These are phyloP conservation scores for Drosophila ustulata DNA, from an alignment of 2,888 invertebrate species.

Conservation along the genomic window DNA sequence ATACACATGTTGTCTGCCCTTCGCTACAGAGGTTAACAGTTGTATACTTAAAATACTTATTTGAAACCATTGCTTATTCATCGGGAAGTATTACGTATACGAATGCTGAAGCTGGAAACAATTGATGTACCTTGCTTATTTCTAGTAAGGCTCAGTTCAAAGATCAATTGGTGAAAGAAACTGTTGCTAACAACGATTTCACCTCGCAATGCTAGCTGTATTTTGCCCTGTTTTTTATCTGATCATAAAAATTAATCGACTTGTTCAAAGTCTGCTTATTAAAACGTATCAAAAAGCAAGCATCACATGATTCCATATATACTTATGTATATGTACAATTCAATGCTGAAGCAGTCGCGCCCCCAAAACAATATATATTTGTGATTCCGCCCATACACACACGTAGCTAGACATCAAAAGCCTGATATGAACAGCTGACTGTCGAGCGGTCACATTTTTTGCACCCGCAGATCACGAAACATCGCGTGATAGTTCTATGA, in stretches of 20 bases:
- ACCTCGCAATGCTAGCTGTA: neutral
- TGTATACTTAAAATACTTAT: neutral
- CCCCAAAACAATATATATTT: slow-evolving; percentile 35
- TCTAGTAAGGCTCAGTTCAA: neutral
- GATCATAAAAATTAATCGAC: slow-evolving; percentile 47
- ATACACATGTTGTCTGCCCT: slow-evolving; percentile 4
- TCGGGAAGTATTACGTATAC: slow-evolving; percentile 3
- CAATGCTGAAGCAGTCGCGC: slow-evolving; percentile 49
- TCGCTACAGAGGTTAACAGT: slow-evolving; percentile 10
- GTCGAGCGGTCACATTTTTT: slow-evolving; percentile 11
- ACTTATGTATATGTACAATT: slow-evolving; percentile 6
- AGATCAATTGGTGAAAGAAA: neutral
- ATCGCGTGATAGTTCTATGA: slow-evolving; percentile 64
- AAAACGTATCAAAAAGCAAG: slow-evolving; percentile 34
- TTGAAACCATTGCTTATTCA: slow-evolving; percentile 2
- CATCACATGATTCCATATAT: slow-evolving; percentile 69
- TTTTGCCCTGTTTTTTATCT: slow-evolving; percentile 58
- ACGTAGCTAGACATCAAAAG: neutral
- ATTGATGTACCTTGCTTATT: neutral
- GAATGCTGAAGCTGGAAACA: slow-evolving; percentile 3
- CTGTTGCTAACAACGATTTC: slow-evolving; percentile 2
- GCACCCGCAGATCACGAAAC: slow-evolving; percentile 32
- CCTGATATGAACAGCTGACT: slow-evolving; percentile 65
- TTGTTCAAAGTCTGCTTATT: slow-evolving; percentile 62
- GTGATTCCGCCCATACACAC: neutral